Percentiles rank a stretch among this genome's conserved stretches.
Evolutionary conservation across 2,888 invertebrate species (phyloP).

Genomic region (Lordiphosa andalusiaca): DNA sequence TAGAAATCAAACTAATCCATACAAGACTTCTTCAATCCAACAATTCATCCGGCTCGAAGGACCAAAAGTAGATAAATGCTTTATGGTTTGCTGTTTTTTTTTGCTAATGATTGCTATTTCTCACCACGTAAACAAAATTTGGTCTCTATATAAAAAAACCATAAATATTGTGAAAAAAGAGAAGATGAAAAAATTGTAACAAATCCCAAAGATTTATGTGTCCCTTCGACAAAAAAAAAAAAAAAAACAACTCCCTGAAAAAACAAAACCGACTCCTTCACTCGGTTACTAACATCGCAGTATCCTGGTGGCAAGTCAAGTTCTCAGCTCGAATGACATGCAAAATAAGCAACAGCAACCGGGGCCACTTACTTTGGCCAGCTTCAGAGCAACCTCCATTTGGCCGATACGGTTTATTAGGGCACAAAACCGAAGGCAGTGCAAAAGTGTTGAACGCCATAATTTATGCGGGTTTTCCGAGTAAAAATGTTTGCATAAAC

Average conservation of each 20-base stretch:
- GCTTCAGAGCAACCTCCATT: conserved; percentile 40
- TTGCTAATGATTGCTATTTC: no score
- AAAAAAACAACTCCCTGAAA: no score
- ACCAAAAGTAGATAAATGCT: no score
- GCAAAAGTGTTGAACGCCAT: conserved; percentile 43
- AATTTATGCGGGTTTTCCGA: conserved; percentile 66
- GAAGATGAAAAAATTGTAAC: no score
- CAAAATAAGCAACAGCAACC: conserved; percentile 52
- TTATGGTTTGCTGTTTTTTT: no score
- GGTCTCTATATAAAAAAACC: no score
- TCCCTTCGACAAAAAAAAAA: background rate
- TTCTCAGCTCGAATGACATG: conserved; percentile 58
- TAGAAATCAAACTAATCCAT: no score
- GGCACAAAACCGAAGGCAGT: conserved; percentile 32
- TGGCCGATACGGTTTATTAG: conserved; percentile 53
- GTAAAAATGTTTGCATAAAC: conserved; percentile 72
- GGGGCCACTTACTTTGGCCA: conserved; percentile 48
- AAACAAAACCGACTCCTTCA: conserved; percentile 4
- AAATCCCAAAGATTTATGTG: conserved; percentile 6
- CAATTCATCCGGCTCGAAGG: no score
- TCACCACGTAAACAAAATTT: no score
- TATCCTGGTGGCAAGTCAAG: conserved; percentile 16
- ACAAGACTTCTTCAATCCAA: no score
- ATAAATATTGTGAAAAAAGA: no score
- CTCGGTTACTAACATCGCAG: background rate